Base-by-base conservation (phyloP, 2,797 vertebrate genomes). In the Sebastes taczanowskii region DNA sequence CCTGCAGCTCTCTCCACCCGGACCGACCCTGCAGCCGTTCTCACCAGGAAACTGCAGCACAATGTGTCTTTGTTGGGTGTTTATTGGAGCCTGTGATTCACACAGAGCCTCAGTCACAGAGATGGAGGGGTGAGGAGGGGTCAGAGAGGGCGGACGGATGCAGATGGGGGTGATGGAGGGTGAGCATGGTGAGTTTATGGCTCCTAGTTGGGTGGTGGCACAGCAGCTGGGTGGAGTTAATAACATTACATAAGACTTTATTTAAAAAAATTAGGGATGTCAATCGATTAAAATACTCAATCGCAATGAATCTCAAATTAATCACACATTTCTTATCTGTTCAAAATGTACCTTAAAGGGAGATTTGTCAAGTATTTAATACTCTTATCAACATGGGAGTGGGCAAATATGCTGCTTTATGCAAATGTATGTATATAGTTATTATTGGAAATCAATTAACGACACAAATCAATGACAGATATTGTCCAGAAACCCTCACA, bases 11-110 rank as follows among this genome's bases (percentile, higher is more conserved):
- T 10, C 59, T 5, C 2, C 73, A 16, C 11, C 52, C n/a, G 1
- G 2, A 0, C 61, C 8, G 11, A 34, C 62, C 38, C 69, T 2
- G 59, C 25, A 60, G 73, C 73, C 49, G 49, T 52, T 52, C 53
- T 58, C 23, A 56, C 7, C 86, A 72, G 86, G 82, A 89, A 86
- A 42, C 84, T n/a, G 69, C 78, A 59, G 62, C 80, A 90, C 88
- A 91, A 90, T 77, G 86, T 63, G 64, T 76, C 89, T 87, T 86
- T 87, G 87, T 90, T 16, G 61, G n/a, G 61, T 59, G 71, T 79
- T 86, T 85, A 83, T 27, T 79, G 70, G 87, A 79, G 85, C 83
- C 77, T 68, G 78, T 7, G 85, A 80, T 61, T 71, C 71, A 67
- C 20, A 82, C 81, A 76, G 84, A 79, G 82, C 23, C 71, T 75